Conservation (phyloP, 2,797 vertebrate genomes). For the Pagetopsis macropterus region DNA sequence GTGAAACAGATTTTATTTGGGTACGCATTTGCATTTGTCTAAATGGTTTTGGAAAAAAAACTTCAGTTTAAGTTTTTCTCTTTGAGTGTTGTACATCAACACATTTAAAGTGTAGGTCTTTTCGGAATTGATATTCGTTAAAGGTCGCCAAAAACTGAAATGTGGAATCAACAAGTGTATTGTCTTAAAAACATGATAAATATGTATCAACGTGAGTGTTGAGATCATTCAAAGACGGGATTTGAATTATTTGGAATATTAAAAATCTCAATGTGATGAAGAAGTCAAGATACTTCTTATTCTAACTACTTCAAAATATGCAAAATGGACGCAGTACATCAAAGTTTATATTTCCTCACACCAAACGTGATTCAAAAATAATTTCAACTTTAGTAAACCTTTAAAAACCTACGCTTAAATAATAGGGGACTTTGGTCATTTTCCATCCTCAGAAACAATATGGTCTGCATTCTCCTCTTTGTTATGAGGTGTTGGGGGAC, state of each 20-base stretch:
- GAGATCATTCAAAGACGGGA: too few species aligned
- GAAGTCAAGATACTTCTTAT: too few species aligned
- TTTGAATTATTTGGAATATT: too few species aligned
- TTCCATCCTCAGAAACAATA: conserved; percentile 10
- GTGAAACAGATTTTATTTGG: too few species aligned
- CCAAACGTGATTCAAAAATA: neutral
- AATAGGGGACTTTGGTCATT: neutral
- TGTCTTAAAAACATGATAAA: neutral
- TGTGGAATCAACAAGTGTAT: too few species aligned
- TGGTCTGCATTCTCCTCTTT: conserved; percentile 23
- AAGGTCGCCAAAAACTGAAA: neutral
- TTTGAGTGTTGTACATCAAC: neutral
- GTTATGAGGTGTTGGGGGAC: conserved; percentile 40
- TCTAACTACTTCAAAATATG: neutral
- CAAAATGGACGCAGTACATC: neutral
- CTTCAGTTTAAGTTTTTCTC: too few species aligned
- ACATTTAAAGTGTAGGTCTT: neutral
- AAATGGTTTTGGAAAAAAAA: too few species aligned
- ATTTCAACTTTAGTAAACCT: neutral
- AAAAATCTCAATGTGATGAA: too few species aligned
- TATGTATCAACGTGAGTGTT: neutral
- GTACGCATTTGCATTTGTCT: too few species aligned
- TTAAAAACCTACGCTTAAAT: neutral
- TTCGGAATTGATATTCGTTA: neutral
- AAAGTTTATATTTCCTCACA: neutral